These are phyloP conservation scores for Linyphia triangularis DNA, from an alignment of 2,888 invertebrate genomes.

Conservation along the genomic window DNA sequence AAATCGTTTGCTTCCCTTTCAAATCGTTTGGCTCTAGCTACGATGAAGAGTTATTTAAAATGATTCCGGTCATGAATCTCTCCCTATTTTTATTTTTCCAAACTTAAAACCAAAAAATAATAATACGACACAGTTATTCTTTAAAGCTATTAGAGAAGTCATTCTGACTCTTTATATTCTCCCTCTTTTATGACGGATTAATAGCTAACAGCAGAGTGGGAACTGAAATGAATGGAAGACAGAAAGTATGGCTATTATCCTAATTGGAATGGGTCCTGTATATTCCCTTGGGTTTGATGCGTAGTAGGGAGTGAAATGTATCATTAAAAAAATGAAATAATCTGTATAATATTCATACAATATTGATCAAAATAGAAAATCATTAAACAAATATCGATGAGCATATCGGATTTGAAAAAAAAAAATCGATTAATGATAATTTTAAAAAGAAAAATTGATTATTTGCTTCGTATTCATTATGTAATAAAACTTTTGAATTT, in stretches of 20 bases:
- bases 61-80: slow-evolving; percentile 52
- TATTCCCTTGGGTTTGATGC: background rate
- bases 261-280: slow-evolving; percentile 66
- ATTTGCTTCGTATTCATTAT: no score
- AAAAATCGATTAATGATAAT: background rate
- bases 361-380: background rate
- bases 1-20: slow-evolving; percentile 33
- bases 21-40: slow-evolving; percentile 56
- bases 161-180: slow-evolving; percentile 37
- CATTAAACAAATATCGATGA: slow-evolving; percentile 1
- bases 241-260: slow-evolving; percentile 59
- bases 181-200: slow-evolving; percentile 72
- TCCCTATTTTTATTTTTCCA: slow-evolving; percentile 52
- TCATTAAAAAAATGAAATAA: background rate
- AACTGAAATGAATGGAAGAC: slow-evolving; percentile 48
- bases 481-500: no score
- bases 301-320: background rate
- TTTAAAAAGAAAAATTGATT: no score
- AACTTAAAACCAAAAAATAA: slow-evolving; percentile 61
- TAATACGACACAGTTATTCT: slow-evolving; percentile 34
- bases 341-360: background rate
- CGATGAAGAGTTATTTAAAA: slow-evolving; percentile 40
- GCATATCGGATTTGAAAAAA: background rate
- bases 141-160: slow-evolving; percentile 68
- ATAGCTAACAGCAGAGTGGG: slow-evolving; percentile 60